phyloP scores from a whole-genome alignment of 2,797 vertebrate species.

The Sebastes iracundus region DNA sequence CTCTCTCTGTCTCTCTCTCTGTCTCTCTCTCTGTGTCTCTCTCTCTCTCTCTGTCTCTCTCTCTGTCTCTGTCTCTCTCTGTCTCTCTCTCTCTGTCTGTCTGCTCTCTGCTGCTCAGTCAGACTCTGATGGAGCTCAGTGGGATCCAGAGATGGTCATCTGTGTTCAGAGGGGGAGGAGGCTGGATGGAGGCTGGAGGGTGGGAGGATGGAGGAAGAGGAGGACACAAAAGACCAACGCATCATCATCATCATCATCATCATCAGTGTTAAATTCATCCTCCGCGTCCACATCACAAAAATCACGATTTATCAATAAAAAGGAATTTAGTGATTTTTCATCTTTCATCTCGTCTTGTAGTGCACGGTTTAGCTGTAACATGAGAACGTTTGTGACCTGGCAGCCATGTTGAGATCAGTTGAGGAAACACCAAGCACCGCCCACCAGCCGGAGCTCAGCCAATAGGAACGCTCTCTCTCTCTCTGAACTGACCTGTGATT shows the following conservation, averaged over 20 bases:
- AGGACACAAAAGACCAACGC: constrained; percentile 57
- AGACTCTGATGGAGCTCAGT: constrained; percentile 50
- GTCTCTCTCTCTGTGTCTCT: no score
- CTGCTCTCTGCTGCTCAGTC: background rate
- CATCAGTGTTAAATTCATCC: background rate
- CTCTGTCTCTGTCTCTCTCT: no score
- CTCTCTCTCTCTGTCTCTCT: no score
- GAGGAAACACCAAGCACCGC: no score
- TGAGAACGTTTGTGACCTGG: no score
- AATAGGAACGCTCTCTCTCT: no score
- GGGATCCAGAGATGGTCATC: constrained; percentile 53
- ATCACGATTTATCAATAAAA: background rate
- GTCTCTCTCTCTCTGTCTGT: background rate
- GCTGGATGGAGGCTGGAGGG: constrained; percentile 7
- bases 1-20: no score
- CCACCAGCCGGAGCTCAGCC: no score
- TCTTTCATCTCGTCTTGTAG: no score
- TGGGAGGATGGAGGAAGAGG: background rate
- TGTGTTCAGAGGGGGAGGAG: constrained; percentile 50
- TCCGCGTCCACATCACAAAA: background rate
- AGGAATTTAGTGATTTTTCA: background rate
- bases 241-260: constrained; percentile 7
- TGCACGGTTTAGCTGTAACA: no score
- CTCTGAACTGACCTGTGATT: no score
- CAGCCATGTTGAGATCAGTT: no score